These are phyloP conservation scores for Hydroisotoma schaefferi DNA, from an alignment of 2,888 invertebrate genomes.

Conservation along the genomic window DNA sequence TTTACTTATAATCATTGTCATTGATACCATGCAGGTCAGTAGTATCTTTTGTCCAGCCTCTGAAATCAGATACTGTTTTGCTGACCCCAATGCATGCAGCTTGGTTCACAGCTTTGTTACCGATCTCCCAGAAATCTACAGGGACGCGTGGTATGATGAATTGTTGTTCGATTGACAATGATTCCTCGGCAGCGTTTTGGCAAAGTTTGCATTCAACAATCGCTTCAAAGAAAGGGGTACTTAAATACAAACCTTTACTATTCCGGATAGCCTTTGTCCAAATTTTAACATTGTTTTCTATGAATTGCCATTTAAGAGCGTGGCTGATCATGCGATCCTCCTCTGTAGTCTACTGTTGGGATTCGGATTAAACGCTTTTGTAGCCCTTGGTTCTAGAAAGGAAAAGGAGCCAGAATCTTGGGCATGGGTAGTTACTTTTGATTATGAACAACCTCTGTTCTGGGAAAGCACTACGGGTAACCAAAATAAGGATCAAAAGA, in stretches of 20 bases:
- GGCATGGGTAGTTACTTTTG: conserved; percentile 38
- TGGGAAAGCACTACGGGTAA: conserved; percentile 42
- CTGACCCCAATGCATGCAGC: conserved; percentile 38
- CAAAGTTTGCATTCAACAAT: conserved; percentile 29
- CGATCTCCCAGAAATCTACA: conserved; percentile 8
- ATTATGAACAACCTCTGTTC: conserved; percentile 27
- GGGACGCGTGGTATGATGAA: not conserved
- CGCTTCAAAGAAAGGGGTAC: conserved; percentile 26
- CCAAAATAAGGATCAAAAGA: too few relatives aligned
- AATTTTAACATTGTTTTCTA: not conserved
- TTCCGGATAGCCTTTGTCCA: not conserved
- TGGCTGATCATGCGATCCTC: conserved; percentile 37
- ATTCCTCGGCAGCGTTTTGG: too few relatives aligned
- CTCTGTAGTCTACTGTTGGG: conserved; percentile 34
- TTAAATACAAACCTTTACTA: not conserved
- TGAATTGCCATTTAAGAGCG: conserved; percentile 29
- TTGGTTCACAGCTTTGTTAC: conserved; percentile 38
- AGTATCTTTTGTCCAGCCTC: conserved; percentile 27
- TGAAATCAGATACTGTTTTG: conserved; percentile 24
- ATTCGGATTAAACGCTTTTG: conserved; percentile 41
- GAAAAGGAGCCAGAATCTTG: conserved; percentile 14
- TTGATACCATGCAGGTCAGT: conserved; percentile 22
- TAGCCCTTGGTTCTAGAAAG: conserved; percentile 29
- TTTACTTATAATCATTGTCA: not conserved
- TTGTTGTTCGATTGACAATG: too few relatives aligned